These are phyloP conservation scores for Antheraea assamensis DNA, from an alignment of 2,888 invertebrate genomes.

Conservation along the genomic window DNA sequence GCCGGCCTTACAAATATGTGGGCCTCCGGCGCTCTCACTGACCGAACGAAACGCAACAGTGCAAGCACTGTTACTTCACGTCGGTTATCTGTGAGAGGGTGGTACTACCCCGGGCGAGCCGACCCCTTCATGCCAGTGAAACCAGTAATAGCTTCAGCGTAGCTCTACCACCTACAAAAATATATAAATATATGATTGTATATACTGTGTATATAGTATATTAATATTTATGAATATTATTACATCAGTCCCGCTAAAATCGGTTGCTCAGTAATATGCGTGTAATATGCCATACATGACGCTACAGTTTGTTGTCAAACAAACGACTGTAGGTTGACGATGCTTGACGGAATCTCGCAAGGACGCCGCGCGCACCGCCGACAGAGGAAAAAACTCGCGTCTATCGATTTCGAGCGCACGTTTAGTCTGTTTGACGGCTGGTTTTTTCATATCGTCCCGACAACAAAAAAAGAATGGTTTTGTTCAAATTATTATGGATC, in stretches of 20 bases:
- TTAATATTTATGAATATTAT: conserved; percentile 24
- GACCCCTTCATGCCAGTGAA: too few relatives aligned
- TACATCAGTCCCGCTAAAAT: conserved; percentile 28
- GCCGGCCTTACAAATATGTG: too few relatives aligned
- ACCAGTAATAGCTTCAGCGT: too few relatives aligned
- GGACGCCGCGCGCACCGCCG: conserved; percentile 44
- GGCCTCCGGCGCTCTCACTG: too few relatives aligned
- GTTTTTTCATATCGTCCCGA: conserved; percentile 43
- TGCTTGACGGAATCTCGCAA: conserved; percentile 67
- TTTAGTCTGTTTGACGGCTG: conserved; percentile 38
- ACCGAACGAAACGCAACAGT: too few relatives aligned
- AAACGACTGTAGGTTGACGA: conserved; percentile 59
- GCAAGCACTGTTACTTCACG: too few relatives aligned
- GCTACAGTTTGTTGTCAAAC: conserved; percentile 66
- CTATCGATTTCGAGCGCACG: conserved; percentile 38
- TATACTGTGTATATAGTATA: not conserved
- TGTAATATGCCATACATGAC: conserved; percentile 12
- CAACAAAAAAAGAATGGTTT: conserved; percentile 38
- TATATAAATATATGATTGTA: not conserved
- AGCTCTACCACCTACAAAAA: too few relatives aligned
- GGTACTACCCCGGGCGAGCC: too few relatives aligned
- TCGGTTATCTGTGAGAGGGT: too few relatives aligned
- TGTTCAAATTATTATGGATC: conserved; percentile 35
- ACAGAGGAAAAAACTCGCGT: conserved; percentile 49
- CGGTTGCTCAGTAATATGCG: conserved; percentile 19